These are phyloP conservation scores for Anser brachyrhynchus DNA, from an alignment of 2,113 vertebrate species.

Conservation along the genomic window DNA sequence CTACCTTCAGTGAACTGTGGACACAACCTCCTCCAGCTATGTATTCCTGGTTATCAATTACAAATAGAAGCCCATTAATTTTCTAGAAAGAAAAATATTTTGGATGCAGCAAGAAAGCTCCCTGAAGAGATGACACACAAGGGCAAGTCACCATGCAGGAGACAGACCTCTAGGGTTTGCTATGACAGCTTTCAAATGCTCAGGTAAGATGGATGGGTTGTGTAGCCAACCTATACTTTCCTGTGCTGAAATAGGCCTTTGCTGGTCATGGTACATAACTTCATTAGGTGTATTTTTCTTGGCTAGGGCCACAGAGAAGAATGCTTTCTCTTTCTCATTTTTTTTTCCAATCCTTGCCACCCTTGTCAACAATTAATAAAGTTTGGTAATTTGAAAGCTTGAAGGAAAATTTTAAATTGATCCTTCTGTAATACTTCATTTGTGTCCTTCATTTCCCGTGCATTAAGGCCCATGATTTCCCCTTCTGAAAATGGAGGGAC, in stretches of 20 bases:
- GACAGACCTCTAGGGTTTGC: not conserved
- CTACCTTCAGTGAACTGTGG: not conserved
- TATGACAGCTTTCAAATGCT: not conserved
- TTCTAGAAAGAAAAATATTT: constrained; percentile 63
- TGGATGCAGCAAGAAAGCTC: constrained; percentile 38
- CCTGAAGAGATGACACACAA: constrained; percentile 31
- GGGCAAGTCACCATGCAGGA: not conserved
- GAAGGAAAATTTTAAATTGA: not conserved
- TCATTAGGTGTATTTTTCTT: constrained; percentile 47
- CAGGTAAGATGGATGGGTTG: constrained; percentile 11
- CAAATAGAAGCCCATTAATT: constrained; percentile 43
- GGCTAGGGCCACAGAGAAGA: not conserved
- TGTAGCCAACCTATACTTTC: not conserved
- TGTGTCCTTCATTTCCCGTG: not conserved
- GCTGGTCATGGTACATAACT: constrained; percentile 12
- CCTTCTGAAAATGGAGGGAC: not conserved
- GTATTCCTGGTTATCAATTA: constrained; percentile 46
- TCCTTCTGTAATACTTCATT: not conserved
- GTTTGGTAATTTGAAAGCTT: not conserved
- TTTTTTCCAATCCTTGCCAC: not conserved
- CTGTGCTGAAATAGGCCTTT: constrained; percentile 22
- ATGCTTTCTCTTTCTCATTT: not conserved
- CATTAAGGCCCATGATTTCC: not conserved
- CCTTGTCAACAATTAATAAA: not conserved
- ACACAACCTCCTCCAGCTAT: not conserved